phyloP scores from a whole-genome alignment of 2,113 vertebrate genomes.

The Cottus gobio region DNA sequence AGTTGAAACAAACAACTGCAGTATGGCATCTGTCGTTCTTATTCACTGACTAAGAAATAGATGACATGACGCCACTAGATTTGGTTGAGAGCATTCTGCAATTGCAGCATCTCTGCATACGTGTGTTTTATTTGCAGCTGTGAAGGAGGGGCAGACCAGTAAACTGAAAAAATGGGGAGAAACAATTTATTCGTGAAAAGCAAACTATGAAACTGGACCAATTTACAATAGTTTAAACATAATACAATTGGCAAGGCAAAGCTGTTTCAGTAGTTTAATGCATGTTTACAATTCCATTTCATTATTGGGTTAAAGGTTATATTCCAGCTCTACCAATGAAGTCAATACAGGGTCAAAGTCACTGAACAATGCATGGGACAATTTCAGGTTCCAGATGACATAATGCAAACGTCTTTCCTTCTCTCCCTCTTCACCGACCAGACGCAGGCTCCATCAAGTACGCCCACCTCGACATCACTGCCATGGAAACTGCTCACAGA shows the following conservation, averaged over 20 bases:
- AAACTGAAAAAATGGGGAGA: neutral
- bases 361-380: neutral
- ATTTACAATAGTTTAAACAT: neutral
- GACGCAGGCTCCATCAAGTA: conserved; percentile 84
- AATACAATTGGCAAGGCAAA: neutral
- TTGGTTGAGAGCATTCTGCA: neutral
- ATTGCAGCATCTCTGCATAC: neutral
- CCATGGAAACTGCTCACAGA: conserved; percentile 88
- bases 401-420: neutral
- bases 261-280: neutral
- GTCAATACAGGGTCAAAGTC: neutral
- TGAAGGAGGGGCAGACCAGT: neutral
- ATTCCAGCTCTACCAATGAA: neutral
- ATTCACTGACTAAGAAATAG: neutral
- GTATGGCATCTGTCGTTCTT: neutral
- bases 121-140: neutral
- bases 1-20: neutral
- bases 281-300: conserved; percentile 1
- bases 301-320: neutral
- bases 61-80: neutral
- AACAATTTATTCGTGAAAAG: conserved; percentile 26
- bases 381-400: neutral
- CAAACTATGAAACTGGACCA: neutral
- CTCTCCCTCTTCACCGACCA: conserved; percentile 48
- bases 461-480: conserved; percentile 86